Evolutionary conservation across 2,888 invertebrate species (phyloP).

Genomic region (Brachyopa scutellaris): DNA sequence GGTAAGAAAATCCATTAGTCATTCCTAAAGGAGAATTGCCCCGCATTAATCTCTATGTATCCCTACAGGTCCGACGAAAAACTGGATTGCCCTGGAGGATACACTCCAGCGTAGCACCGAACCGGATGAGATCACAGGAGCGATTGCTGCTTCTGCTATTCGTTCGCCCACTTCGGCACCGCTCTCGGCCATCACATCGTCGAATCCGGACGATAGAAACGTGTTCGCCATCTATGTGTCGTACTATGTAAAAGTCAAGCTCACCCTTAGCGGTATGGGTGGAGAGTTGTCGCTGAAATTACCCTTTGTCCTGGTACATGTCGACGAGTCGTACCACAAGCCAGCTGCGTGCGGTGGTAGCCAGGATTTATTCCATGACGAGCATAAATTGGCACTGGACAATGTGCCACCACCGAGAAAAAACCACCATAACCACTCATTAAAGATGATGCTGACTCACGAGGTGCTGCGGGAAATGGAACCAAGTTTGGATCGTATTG

Average conservation of each 20-base stretch:
- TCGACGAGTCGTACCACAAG: constrained; percentile 76
- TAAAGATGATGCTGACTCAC: constrained; percentile 21
- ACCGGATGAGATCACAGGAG: constrained; percentile 82
- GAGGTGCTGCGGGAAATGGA: constrained; percentile 34
- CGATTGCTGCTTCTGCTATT: constrained; percentile 84
- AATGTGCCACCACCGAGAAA: constrained; percentile 76
- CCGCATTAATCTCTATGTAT: no score
- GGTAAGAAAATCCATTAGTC: constrained; percentile 78
- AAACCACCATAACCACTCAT: constrained; percentile 64
- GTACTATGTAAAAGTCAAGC: constrained; percentile 94
- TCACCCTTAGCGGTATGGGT: constrained; percentile 90
- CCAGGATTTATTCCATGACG: constrained; percentile 27
- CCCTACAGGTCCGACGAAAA: constrained; percentile 88
- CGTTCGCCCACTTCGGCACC: constrained; percentile 79
- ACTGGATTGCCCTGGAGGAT: constrained; percentile 95
- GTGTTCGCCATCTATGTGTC: constrained; percentile 95
- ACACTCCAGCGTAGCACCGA: constrained; percentile 88
- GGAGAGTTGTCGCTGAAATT: constrained; percentile 90
- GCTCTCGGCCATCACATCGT: constrained; percentile 63
- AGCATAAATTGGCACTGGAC: constrained; percentile 76
- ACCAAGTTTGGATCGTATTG: constrained; percentile 76
- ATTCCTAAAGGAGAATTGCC: no score
- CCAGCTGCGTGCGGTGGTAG: constrained; percentile 50
- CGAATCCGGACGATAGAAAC: constrained; percentile 86
- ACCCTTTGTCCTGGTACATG: constrained; percentile 90